Base-by-base conservation (phyloP, 2,888 invertebrate species). In the Tenthredo livida region DNA sequence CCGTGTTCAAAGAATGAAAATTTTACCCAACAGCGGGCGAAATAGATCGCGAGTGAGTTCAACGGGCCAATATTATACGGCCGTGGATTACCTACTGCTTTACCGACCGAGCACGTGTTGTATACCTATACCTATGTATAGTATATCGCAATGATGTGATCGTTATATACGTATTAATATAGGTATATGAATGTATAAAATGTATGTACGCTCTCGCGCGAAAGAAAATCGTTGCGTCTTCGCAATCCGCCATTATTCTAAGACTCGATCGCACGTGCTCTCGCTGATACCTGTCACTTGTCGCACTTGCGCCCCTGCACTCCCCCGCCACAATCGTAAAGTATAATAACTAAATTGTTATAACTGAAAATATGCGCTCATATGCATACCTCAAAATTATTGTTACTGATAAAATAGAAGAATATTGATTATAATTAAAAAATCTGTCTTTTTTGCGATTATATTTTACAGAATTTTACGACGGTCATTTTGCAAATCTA, bases 211-310 rank as follows among this genome's bases (percentile, higher is more conserved):
- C n/a, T 61, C 9, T 78, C 9, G 21, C 33, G 78, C 58, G 58
- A 37, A 58, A 58, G 17, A 77, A 61, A 78, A 78, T 78, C 78
- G 54, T 78, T 58, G 37, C 33, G 17, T 61, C 61, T 80, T 80
- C 61, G 33, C 29, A 61, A 80, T 83, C 83, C 67, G 83, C 83
- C 83, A 83, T 83, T 67, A 83, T 83, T 58, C 25, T 65, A 67
- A 29, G 61, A 67, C 50, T 70, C 70, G 67, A 37, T 47, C 67
- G 47, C 83, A 83, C 83, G 83, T 83, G 83, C 83, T 80, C 40
- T 29, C 61, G 50, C 29, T 29, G 50, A 25, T 77, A 77, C 77
- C 77, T 77, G 77, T 77, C 77, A 54, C 77, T 77, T 33, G 72
- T 29, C 15, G 21, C 58, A 40, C 37, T 37, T 17, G 47, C n/a